phyloP scores from a whole-genome alignment of 1,140 invertebrate genomes.

The Drosophila virilis region DNA sequence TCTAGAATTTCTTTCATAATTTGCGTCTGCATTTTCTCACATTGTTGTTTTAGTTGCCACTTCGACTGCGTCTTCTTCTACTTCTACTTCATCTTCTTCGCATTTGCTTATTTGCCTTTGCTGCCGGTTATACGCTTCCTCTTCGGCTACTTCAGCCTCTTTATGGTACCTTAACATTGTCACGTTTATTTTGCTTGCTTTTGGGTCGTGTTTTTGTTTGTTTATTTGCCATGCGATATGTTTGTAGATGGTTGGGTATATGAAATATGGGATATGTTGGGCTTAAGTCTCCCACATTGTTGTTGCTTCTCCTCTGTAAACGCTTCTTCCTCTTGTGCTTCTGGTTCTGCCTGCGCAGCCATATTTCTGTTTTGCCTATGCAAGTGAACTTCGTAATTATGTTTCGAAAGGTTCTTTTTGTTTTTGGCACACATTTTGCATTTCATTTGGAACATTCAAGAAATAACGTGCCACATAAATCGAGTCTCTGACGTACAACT shows the following conservation, averaged over 20 bases:
- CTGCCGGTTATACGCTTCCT: conserved; percentile 13
- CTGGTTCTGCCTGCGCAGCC: conserved; percentile 7
- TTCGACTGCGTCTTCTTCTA: not conserved
- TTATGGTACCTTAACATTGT: conserved; percentile 11
- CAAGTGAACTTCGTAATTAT: conserved; percentile 52
- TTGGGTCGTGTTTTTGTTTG: conserved; percentile 13
- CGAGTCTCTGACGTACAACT: conserved; percentile 2
- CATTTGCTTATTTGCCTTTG: conserved; percentile 23
- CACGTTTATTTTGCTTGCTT: conserved; percentile 27
- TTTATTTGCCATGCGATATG: conserved; percentile 42
- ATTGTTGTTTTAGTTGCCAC: conserved; percentile 34
- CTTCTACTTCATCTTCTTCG: not conserved
- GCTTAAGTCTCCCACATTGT: conserved; percentile 35
- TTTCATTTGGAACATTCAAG: conserved; percentile 23
- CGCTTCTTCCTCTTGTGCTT: not conserved
- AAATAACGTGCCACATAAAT: conserved; percentile 15
- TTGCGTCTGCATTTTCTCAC: conserved; percentile 31
- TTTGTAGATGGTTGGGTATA: conserved; percentile 15
- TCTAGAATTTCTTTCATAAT: conserved; percentile 34
- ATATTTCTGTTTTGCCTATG: conserved; percentile 34
- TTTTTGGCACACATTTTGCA: conserved; percentile 49
- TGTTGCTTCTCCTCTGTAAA: not conserved
- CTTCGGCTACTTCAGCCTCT: not conserved
- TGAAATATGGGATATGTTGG: conserved; percentile 34
- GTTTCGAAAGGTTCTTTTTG: conserved; percentile 14